Base-by-base conservation (phyloP, 1,140 invertebrate genomes). In the Atopsyche davidsoni region DNA sequence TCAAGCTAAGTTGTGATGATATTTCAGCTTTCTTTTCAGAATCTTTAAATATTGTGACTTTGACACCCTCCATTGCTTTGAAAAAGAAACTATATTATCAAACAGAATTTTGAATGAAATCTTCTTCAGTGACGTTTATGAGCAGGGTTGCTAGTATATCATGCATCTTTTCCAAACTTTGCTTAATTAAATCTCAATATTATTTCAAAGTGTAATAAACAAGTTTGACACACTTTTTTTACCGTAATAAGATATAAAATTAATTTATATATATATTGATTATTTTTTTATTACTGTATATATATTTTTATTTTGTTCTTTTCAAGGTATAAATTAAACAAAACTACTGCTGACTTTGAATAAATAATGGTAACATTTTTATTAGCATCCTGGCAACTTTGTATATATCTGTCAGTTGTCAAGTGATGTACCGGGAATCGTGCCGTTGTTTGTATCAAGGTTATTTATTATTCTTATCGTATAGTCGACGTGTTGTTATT, bases 11-110 rank as follows among this genome's bases (percentile, higher is more conserved):
- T 34, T 49, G 41, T 32, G 47, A 49, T 21, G 47, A 49, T 41
- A 49, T 49, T 34, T 49, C 47, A 16, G 19, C 25, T 19, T 42
- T 31, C 35, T 49, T 49, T 21, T 21, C 24, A 9, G 47, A 34
- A 22, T 35, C 42, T 42, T 49, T 49, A 6, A 41, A 34, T 13
- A 49, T 17, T n/a, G 39, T 41, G 9, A 41, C 47, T 11, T 41
- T 49, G 6, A 49, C 47, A 42, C 38, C 24, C 16, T 49, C 39
- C 47, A 49, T 49, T 48, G 35, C 34, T 42, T 28, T 42, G 18
- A 24, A 7, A n/a, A n/a, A n/a, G n/a, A n/a, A n/a, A n/a, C n/a
- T n/a, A n/a, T n/a, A n/a, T n/a, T n/a, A n/a, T n/a, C n/a, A n/a
- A n/a, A n/a, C n/a, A n/a, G n/a, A n/a, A n/a, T n/a, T n/a, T n/a